Evolutionary conservation across 64 coral and sea anemone species (phyloP).

Genomic region (Hydrozoanthus tunicans): DNA sequence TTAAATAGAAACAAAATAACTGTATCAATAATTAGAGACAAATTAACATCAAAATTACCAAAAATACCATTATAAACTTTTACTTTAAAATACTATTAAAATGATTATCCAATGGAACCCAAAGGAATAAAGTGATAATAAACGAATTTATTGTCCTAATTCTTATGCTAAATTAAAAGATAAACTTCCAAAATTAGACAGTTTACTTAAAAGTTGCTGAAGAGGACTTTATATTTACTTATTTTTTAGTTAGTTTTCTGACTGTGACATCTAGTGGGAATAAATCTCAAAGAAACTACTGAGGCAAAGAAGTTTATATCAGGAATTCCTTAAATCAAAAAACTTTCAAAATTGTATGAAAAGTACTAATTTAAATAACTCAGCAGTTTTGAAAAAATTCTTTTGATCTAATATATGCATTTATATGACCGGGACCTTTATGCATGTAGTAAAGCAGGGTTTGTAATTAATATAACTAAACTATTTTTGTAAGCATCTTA

Average conservation of each 20-base stretch:
- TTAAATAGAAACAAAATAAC: conserved; percentile 15
- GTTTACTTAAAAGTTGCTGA: no score
- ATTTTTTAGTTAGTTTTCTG: no score
- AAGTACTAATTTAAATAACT: background rate
- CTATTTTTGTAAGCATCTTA: no score
- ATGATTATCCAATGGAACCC: no score
- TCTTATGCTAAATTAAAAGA: no score
- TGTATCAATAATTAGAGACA: background rate
- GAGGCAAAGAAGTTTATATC: background rate
- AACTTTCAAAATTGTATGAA: background rate
- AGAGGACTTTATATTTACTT: no score
- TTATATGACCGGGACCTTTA: no score
- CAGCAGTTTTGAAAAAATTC: background rate
- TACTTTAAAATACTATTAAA: background rate
- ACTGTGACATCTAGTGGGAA: background rate
- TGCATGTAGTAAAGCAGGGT: no score
- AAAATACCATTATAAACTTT: background rate
- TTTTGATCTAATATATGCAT: background rate
- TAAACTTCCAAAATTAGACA: no score
- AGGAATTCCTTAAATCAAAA: background rate
- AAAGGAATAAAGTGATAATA: no score
- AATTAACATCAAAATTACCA: background rate
- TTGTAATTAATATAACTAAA: no score
- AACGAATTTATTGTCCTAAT: no score
- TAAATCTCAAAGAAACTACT: background rate